Evolutionary conservation across 1,140 invertebrate species (phyloP), one percentile per base, ranked within the genome.

Genomic region (Bemisia tabaci): DNA sequence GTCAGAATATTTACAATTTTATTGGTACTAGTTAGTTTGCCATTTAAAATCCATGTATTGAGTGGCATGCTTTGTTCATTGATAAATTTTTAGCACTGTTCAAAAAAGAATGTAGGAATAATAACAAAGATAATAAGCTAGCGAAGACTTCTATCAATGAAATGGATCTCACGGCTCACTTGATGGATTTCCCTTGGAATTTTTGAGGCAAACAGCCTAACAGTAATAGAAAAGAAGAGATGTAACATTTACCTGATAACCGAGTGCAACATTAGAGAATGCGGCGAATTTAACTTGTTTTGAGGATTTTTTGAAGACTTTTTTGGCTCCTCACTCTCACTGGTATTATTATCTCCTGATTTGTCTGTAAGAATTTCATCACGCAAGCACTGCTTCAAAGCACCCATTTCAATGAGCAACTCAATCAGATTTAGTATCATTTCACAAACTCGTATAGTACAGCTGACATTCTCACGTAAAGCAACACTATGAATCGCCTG

Each of bases 371-470:
- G 27, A 24, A 22, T 2, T 9, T 68, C 67, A 11, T 68, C 67
- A 12, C 66, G 23, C 62, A 75, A 78, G 67, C 79, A 81, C 33
- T 65, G 66, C 71, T 87, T 88, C 64, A 91, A 78, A 9, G 95
- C 85, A 2, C 91, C 91, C 77, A 96, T 85, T 70, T 95, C 92
- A 74, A 97, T 84, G 0, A 97, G 75, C 0, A 94, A 82, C 73
- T 95, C 93, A 1, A 95, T 82, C 27, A 97, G 80, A 74, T 95
- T 95, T 0, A 97, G 77, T 68, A 96, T 88, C 2, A 89, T 88
- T 77, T 96, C 93, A 76, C 94, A 89, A 1, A 97, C 90, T 26
- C 92, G 82, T 1, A 94, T 77, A 0, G 91, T 90, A 72, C 89
- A 92, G 69, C 87, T 86, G 60, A 85, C 81, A 68, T 76, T 83